Evolutionary conservation across 1,140 invertebrate genomes (phyloP), one percentile per base, ranked within the genome.

Genomic region (Drosophila pandora): DNA sequence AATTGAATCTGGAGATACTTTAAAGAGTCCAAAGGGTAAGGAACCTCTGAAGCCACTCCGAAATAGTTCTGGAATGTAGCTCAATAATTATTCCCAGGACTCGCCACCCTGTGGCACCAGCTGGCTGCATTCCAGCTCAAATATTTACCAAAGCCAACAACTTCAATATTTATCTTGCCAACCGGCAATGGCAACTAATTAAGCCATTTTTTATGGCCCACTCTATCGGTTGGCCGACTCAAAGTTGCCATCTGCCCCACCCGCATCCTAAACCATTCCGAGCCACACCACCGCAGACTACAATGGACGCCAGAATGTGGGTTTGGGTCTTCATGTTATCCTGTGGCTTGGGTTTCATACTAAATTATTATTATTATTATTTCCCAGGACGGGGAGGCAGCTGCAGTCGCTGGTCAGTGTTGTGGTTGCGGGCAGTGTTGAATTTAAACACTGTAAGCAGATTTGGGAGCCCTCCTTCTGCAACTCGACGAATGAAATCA

Each of bases 331-430:
- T 52, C 72, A 54, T 75, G 55, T 57, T 54, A 76, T 76, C 55
- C 56, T 87, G 74, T 75, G 82, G 83, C 64, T 88, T 82, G 23
- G 58, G 79, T 65, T 69, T 68, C 52, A 64, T 76, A 83, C 74
- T 87, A 79, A 87, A 87, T 87, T 88, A 87, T 88, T 82, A 75
- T 87, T 78, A 88, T 85, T 85, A 85, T 85, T 69, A 81, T 71
- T 70, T 57, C 50, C 61, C 17, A 22, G 39, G 45, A 56, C 17
- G 41, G 52, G 28, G 48, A 45, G 61, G 32, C 81, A 81, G 82
- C 78, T 87, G 78, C 74, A 87, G 23, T 69, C 39, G 50, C 37
- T 54, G 63, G 73, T 74, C 73, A 69, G 52, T 57, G 59, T 56
- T 85, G 82, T 50, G 82, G 82, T 68, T 73, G 64, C 57, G 59